phyloP scores from a whole-genome alignment of 1,140 invertebrate species.

The Cydia splendana region DNA sequence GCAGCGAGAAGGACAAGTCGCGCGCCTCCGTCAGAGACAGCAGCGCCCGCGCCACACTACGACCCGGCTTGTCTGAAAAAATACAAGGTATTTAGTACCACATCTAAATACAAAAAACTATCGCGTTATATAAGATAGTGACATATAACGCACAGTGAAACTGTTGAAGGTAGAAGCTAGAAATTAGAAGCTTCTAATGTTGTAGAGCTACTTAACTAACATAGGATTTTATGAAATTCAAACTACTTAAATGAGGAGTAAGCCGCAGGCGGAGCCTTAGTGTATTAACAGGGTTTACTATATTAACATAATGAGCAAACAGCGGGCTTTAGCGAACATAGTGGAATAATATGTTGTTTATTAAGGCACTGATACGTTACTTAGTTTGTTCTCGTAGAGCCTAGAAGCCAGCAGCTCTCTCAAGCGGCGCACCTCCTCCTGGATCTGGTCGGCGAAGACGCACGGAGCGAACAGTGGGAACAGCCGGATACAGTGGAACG shows the following conservation, averaged over 20 bases:
- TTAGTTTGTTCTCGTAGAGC: conserved; percentile 62
- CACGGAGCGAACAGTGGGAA: conserved; percentile 55
- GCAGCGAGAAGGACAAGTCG: conserved; percentile 59
- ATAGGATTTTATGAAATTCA: too few relatives aligned
- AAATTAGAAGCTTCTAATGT: too few relatives aligned
- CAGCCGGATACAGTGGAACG: conserved; percentile 42
- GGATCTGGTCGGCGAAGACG: conserved; percentile 52
- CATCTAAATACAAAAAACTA: not conserved
- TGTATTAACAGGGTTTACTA: too few relatives aligned
- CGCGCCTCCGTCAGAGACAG: conserved; percentile 59
- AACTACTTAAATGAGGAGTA: too few relatives aligned
- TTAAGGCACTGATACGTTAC: conserved; percentile 41
- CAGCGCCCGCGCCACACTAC: conserved; percentile 53
- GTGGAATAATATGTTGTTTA: conserved; percentile 3
- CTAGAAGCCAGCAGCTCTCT: conserved; percentile 54
- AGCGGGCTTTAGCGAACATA: not conserved
- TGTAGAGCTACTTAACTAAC: too few relatives aligned
- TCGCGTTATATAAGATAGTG: too few relatives aligned
- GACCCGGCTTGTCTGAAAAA: conserved; percentile 59
- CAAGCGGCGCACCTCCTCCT: conserved; percentile 52
- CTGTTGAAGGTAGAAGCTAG: too few relatives aligned
- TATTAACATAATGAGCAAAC: too few relatives aligned
- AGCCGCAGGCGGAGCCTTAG: too few relatives aligned
- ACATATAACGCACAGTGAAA: too few relatives aligned
- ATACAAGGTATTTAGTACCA: not conserved